Base-by-base conservation (phyloP, 1,140 invertebrate species). In the Drosophila ironensis region DNA sequence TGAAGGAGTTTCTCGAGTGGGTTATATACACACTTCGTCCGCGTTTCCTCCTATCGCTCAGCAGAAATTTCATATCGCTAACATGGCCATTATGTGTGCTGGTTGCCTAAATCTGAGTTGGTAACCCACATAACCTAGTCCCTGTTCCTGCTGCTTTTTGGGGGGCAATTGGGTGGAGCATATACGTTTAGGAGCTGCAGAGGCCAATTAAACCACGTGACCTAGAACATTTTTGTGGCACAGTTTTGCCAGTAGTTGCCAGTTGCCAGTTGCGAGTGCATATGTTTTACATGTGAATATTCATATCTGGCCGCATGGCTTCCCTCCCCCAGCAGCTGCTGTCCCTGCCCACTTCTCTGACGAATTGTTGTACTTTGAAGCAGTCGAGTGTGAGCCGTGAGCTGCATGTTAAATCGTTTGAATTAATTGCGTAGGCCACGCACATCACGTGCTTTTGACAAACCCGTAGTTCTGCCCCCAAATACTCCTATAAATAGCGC, bases 221-320 rank as follows among this genome's bases (percentile, higher is more conserved):
- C 77, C 77, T 76, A 81, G 72, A 81, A 82, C 64, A 75, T 19
- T 63, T 66, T 66, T 63, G 56, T 72, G 81, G 71, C 76, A 76
- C 67, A 81, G 72, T 75, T 81, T 66, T 59, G 33, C 14, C 27
- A n/a, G n/a, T n/a, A n/a, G n/a, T n/a, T n/a, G n/a, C n/a, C n/a
- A n/a, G n/a, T n/a, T n/a, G n/a, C n/a, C n/a, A 22, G 53, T 9
- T 33, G 37, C 27, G 33, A 56, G 61, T 54, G 41, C 25, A 42
- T 16, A 25, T 48, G 52, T 20, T 52, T 51, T 56, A 52, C 47
- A 56, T 14, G 53, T 25, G n/a, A n/a, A n/a, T n/a, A n/a, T n/a
- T n/a, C n/a, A n/a, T n/a, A n/a, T n/a, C n/a, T n/a, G n/a, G n/a
- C 33, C 4, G 9, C 27, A 28, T 28, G 2, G 7, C 4, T 27